phyloP scores from a whole-genome alignment of 2,113 vertebrate genomes.

The Paedocypris sp. region DNA sequence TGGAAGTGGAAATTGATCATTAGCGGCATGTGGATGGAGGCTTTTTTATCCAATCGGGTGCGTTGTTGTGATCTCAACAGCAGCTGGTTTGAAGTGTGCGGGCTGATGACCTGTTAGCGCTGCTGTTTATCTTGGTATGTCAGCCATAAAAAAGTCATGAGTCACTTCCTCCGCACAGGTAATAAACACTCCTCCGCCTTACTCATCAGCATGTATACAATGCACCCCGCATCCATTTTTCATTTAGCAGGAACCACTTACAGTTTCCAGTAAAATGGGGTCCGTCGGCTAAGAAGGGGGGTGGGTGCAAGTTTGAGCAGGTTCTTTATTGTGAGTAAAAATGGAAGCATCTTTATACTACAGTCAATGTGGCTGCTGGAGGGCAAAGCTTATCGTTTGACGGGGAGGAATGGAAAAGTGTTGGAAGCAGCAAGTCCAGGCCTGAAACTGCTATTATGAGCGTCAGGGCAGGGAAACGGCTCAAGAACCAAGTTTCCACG shows the following conservation, averaged over 20 bases:
- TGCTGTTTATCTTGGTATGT: slow-evolving; percentile 23
- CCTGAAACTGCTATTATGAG: slow-evolving; percentile 16
- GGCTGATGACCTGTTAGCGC: slow-evolving; percentile 4
- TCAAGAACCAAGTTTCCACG: not conserved
- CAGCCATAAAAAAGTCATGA: slow-evolving; percentile 22
- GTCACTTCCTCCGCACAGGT: slow-evolving; percentile 21
- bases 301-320: slow-evolving; percentile 9
- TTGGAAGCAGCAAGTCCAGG: slow-evolving; percentile 10
- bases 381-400: slow-evolving; percentile 12
- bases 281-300: not conserved
- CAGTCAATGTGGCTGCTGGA: slow-evolving; percentile 10
- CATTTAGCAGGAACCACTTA: slow-evolving; percentile 10
- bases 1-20: slow-evolving; percentile 9
- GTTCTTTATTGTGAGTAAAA: not conserved
- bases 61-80: not conserved
- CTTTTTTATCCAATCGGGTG: not conserved
- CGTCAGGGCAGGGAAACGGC: not conserved
- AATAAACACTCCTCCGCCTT: slow-evolving; percentile 31
- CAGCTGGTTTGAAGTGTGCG: not conserved
- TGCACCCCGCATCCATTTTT: slow-evolving; percentile 1
- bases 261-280: slow-evolving; percentile 26
- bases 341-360: not conserved
- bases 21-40: not conserved
- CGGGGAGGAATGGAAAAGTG: slow-evolving; percentile 6
- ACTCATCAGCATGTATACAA: slow-evolving; percentile 25